A percentile compares a stretch with the other conserved stretches of the same genome.
Evolutionary conservation across 2,888 invertebrate genomes (phyloP).

Genomic region (Lycophotia porphyrea): DNA sequence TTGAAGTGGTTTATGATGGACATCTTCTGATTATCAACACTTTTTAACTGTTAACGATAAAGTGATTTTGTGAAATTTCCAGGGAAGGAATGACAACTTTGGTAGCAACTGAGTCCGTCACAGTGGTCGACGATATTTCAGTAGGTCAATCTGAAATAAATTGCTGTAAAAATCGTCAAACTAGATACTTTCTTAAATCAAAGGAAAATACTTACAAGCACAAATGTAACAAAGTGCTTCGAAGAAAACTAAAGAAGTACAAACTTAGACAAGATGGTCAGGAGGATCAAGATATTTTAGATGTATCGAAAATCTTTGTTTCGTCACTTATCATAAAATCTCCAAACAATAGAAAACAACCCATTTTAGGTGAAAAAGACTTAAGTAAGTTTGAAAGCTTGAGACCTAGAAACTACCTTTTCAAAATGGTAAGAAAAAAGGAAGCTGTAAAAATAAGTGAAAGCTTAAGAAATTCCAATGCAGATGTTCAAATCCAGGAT

Average conservation of each 20-base stretch:
- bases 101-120: constrained; percentile 62
- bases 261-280: constrained; percentile 83
- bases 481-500: constrained; percentile 37
- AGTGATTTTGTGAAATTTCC: constrained; percentile 65
- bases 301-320: constrained; percentile 81
- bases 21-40: constrained; percentile 8
- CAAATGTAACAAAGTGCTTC: constrained; percentile 79
- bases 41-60: constrained; percentile 20
- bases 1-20: neutral
- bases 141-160: constrained; percentile 54
- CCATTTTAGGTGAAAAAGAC: constrained; percentile 36
- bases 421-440: constrained; percentile 82
- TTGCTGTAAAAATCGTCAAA: constrained; percentile 58
- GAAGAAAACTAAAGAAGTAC: constrained; percentile 84
- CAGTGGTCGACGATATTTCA: constrained; percentile 58
- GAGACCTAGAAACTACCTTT: constrained; percentile 80
- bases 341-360: constrained; percentile 69
- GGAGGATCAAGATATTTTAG: constrained; percentile 85
- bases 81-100: constrained; percentile 85
- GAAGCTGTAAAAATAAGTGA: constrained; percentile 62
- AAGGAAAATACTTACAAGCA: constrained; percentile 78
- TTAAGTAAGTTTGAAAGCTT: constrained; percentile 64
- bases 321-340: constrained; percentile 80
- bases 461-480: constrained; percentile 46
- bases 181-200: constrained; percentile 71